Percentiles rank a stretch among this genome's conserved stretches.
Conservation (phyloP, 37 sponge, comb jelly and placozoan species). For the Aplysina aerophoba region DNA sequence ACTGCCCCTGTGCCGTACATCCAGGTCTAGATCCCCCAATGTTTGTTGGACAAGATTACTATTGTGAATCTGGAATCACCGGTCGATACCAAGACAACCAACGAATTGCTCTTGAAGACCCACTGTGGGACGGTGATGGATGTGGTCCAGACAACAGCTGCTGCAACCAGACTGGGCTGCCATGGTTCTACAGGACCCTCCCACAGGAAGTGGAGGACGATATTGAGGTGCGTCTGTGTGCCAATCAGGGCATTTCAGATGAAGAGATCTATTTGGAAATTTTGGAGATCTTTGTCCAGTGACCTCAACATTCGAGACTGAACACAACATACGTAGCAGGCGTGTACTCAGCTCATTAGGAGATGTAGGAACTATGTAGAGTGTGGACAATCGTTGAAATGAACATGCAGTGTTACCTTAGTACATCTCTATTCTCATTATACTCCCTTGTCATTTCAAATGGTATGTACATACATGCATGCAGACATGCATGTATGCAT, state of each 20-base stretch:
- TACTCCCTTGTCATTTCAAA: too few relatives aligned
- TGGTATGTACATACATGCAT: too few relatives aligned
- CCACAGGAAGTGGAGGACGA: neutral
- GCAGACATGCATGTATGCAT: too few relatives aligned
- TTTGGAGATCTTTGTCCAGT: neutral
- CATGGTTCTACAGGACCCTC: neutral
- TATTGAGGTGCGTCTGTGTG: constrained; percentile 9
- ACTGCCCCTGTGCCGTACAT: constrained; percentile 1
- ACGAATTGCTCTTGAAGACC: neutral
- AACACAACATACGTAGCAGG: too few relatives aligned
- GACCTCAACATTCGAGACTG: too few relatives aligned
- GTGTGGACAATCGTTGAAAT: too few relatives aligned
- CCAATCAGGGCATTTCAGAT: neutral
- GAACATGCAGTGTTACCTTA: too few relatives aligned
- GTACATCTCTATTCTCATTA: too few relatives aligned
- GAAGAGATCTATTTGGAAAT: neutral
- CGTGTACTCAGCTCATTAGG: too few relatives aligned
- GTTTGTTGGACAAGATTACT: constrained; percentile 6
- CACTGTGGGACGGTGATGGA: constrained; percentile 12
- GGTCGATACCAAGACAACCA: neutral
- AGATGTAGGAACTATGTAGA: too few relatives aligned
- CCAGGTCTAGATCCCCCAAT: neutral
- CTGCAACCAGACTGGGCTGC: neutral
- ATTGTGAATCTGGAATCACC: constrained; percentile 9
- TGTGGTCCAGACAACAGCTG: neutral